Percentiles rank a stretch among this genome's conserved stretches.
phyloP scores from a whole-genome alignment of 2,797 vertebrate species.

The Myiotriccus ornatus region DNA sequence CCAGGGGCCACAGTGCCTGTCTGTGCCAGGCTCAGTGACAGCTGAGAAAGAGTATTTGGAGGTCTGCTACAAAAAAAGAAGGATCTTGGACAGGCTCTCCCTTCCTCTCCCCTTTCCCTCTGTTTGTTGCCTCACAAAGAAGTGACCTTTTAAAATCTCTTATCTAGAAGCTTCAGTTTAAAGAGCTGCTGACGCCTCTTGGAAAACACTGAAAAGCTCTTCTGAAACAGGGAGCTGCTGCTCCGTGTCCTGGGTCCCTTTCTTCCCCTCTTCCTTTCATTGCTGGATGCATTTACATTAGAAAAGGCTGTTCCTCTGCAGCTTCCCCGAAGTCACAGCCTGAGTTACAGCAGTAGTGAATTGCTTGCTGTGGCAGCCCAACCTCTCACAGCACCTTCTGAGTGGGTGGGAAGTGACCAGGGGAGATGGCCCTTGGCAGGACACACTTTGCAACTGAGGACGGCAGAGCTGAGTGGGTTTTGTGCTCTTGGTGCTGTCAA shows the following conservation, averaged over 20 bases:
- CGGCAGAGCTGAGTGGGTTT: not conserved
- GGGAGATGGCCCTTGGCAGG: not conserved
- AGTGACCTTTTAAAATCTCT: conserved; percentile 43
- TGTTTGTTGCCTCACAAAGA: conserved; percentile 32
- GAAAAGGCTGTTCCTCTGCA: not conserved
- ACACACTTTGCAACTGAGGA: not conserved
- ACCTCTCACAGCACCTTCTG: not conserved
- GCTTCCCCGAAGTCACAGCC: not conserved
- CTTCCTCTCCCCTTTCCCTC: conserved; percentile 2
- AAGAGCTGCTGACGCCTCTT: conserved; percentile 47
- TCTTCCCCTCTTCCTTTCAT: not conserved
- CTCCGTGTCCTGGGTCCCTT: not conserved
- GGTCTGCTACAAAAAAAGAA: not conserved
- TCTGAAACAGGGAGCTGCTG: not conserved
- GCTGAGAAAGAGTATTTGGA: not conserved
- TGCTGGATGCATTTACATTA: conserved; percentile 15
- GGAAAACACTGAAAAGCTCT: conserved; percentile 48
- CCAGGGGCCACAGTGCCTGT: not conserved
- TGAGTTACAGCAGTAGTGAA: not conserved
- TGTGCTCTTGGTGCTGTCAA: not conserved
- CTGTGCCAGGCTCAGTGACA: not conserved
- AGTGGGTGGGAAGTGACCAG: not conserved
- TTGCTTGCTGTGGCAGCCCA: not conserved
- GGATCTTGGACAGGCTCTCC: not conserved
- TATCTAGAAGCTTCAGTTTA: conserved; percentile 50